These are phyloP conservation scores for Jordanella pulchra DNA, from an alignment of 2,797 vertebrate species.

Conservation along the genomic window DNA sequence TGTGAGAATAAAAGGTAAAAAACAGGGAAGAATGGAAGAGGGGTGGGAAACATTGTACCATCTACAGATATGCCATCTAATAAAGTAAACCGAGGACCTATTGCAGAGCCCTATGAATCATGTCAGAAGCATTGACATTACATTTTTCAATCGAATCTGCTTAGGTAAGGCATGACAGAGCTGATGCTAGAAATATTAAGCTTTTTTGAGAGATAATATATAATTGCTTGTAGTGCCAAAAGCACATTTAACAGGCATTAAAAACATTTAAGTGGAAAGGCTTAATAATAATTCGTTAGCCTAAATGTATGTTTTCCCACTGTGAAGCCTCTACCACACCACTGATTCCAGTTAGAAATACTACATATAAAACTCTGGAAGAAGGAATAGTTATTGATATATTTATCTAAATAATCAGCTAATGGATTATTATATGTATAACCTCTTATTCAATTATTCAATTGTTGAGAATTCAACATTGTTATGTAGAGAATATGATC, in stretches of 20 bases:
- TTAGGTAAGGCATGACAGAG: constrained; percentile 10
- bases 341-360: no score
- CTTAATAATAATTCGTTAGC: not conserved
- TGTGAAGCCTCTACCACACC: not conserved
- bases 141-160: constrained; percentile 19
- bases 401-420: no score
- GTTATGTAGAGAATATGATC: no score
- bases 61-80: constrained; percentile 52
- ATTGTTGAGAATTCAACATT: no score
- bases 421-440: no score
- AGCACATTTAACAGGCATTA: constrained; percentile 5
- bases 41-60: constrained; percentile 12
- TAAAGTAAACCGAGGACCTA: constrained; percentile 47
- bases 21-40: constrained; percentile 23
- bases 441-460: no score
- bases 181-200: not conserved
- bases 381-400: no score
- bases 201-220: constrained; percentile 15
- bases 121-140: constrained; percentile 40
- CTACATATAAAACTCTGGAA: no score
- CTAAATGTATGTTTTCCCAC: not conserved
- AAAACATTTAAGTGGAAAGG: constrained; percentile 10
- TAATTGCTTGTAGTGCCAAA: not conserved
- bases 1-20: constrained; percentile 35
- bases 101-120: constrained; percentile 43